phyloP scores from a whole-genome alignment of 2,888 invertebrate species.

The Schizotus pectinicornis region DNA sequence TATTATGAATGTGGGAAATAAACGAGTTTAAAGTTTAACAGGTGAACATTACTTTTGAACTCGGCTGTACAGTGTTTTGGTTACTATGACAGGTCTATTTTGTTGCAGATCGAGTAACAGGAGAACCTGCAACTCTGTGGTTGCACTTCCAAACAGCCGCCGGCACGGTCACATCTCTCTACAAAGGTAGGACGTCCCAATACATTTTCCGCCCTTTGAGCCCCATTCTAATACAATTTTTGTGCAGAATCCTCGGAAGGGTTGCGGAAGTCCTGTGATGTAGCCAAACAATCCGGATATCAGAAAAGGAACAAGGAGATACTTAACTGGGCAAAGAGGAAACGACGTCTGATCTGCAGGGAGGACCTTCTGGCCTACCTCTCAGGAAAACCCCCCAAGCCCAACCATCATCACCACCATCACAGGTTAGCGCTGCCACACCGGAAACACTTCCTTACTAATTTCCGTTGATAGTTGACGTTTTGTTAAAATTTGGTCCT shows the following conservation, averaged over 20 bases:
- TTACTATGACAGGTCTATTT: constrained; percentile 36
- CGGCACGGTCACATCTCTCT: constrained; percentile 76
- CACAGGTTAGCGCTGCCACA: constrained; percentile 54
- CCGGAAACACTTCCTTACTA: no score
- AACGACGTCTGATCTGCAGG: constrained; percentile 72
- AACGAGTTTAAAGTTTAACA: no score
- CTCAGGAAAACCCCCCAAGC: constrained; percentile 72
- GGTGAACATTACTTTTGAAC: no score
- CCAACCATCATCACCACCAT: constrained; percentile 58
- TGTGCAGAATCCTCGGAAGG: constrained; percentile 74
- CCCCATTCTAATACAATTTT: neutral
- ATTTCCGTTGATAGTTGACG: no score
- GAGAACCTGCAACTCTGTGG: constrained; percentile 71
- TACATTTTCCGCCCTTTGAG: neutral
- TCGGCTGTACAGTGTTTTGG: no score
- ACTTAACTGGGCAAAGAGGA: constrained; percentile 77
- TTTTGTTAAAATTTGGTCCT: no score
- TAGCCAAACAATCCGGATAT: constrained; percentile 74
- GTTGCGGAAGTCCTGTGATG: constrained; percentile 70
- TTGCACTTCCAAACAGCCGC: constrained; percentile 81
- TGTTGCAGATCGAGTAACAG: constrained; percentile 66
- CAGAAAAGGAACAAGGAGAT: constrained; percentile 77
- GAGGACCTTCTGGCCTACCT: constrained; percentile 80
- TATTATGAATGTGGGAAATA: no score
- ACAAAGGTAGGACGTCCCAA: constrained; percentile 67